Base-by-base conservation (phyloP, 2,113 vertebrate genomes). In the Anoura caudifer region DNA sequence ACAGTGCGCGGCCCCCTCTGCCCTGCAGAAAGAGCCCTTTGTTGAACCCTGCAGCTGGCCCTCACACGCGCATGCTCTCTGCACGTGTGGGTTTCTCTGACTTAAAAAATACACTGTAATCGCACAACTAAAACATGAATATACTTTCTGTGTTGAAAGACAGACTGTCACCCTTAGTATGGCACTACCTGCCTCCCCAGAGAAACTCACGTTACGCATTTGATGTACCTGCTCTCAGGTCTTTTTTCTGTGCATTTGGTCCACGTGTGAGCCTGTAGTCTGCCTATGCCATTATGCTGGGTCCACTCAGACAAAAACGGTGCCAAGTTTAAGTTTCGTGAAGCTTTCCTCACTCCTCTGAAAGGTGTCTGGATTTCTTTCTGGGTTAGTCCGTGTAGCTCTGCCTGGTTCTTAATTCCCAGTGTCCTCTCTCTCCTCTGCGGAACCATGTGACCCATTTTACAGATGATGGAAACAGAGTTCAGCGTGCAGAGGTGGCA, bases 301-400 rank as follows among this genome's bases (percentile, higher is more conserved):
- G 20, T 43, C 73, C 54, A 0, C 45, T 86, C 41, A 41, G 54
- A 59, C 22, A 9, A 4, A 67, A 36, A 67, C 0, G 4, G 45
- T 4, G 11, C 41, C 12, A 0, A 12, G 1, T 72, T 45, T 77
- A 4, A 0, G 0, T 11, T 3, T 50, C 7, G 1, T 52, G 1
- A 8, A 20, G 7, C 15, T 5, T 52, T n/a, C 20, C 7, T 9
- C 22, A 5, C 10, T 33, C 65, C 24, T 63, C 28, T 26, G 41
- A 20, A 43, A 5, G 12, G 7, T 3, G 11, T 76, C 56, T 73
- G 12, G 56, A 0, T 4, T 4, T 24, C 52, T 43, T 61, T 83
- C 52, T 4, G 2, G 0, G 52, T 84, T 63, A 43, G 36, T 36
- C 43, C 28, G 2, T 8, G 0, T 33, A 38, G 76, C 56, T 92